Evolutionary conservation across 2,113 vertebrate species (phyloP).

Genomic region (Dasyornis broadbenti): DNA sequence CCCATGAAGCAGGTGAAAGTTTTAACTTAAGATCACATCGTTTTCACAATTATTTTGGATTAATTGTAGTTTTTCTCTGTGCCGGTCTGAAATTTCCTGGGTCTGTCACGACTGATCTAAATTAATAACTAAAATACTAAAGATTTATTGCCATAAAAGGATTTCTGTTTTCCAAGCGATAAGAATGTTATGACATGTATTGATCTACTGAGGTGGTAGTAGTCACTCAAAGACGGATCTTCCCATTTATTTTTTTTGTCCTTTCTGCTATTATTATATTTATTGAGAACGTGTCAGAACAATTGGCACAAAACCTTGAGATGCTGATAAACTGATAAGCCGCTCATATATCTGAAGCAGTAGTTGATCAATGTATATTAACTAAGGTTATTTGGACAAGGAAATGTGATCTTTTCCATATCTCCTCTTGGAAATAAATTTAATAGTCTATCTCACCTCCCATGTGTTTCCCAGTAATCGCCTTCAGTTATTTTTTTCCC

Average conservation of each 20-base stretch:
- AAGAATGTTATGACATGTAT: constrained; percentile 19
- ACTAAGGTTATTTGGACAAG: constrained; percentile 31
- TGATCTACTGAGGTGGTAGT: constrained; percentile 25
- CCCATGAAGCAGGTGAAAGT: neutral
- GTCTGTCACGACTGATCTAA: neutral
- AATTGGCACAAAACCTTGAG: neutral
- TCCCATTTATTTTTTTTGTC: constrained; percentile 41
- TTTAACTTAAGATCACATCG: neutral
- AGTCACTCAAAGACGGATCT: constrained; percentile 25
- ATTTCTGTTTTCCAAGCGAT: constrained; percentile 36
- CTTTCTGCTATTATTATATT: constrained; percentile 5
- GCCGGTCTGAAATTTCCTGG: neutral
- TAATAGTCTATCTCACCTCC: constrained; percentile 31
- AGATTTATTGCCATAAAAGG: constrained; percentile 37
- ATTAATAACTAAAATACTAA: constrained; percentile 35
- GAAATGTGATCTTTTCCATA: constrained; percentile 7
- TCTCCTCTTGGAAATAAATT: neutral
- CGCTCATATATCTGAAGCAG: neutral
- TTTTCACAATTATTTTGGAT: neutral
- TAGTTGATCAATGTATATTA: constrained; percentile 47
- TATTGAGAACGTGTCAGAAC: constrained; percentile 49
- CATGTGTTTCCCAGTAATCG: constrained; percentile 19
- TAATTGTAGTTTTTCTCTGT: neutral
- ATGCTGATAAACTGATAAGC: constrained; percentile 37
- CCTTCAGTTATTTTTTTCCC: neutral